Evolutionary conservation across 30 jellyfish, hydroid and myxozoan species (phyloP).

Genomic region (Hydractinia symbiolongicarpus): DNA sequence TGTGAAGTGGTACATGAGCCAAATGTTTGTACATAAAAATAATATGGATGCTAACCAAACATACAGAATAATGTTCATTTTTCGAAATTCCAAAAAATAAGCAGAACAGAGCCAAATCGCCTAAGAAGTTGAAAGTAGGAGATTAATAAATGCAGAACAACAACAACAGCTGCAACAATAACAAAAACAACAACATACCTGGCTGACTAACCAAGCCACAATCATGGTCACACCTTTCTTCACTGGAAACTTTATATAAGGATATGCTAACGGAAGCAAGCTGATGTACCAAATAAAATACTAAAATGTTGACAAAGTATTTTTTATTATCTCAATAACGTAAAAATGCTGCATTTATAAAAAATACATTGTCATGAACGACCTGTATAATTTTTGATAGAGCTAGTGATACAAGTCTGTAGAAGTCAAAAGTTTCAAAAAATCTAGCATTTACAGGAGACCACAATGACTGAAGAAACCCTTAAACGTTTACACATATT

Average conservation of each 20-base stretch:
- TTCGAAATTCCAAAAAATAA: constrained; percentile 64
- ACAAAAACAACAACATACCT: constrained; percentile 37
- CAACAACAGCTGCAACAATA: not conserved
- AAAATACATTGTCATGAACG: not conserved
- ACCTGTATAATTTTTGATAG: not conserved
- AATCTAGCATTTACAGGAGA: not conserved
- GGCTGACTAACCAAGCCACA: constrained; percentile 67
- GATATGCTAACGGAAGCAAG: constrained; percentile 69
- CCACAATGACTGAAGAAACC: too few species aligned
- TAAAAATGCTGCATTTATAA: not conserved
- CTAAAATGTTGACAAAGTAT: constrained; percentile 32
- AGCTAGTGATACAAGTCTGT: not conserved
- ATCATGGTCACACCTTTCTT: constrained; percentile 19
- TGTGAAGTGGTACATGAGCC: constrained; percentile 27
- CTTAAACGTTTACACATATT: too few species aligned
- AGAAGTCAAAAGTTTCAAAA: too few species aligned
- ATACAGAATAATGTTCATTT: constrained; percentile 28
- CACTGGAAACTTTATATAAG: constrained; percentile 27
- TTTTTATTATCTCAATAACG: not conserved
- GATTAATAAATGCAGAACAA: not conserved
- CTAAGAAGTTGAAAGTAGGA: constrained; percentile 28
- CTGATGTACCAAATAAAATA: constrained; percentile 95
- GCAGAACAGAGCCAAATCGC: constrained; percentile 82
- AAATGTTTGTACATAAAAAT: constrained; percentile 48
- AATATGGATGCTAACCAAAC: constrained; percentile 91